A percentile compares a stretch with the other conserved stretches of the same genome.
phyloP scores from a whole-genome alignment of 2,113 vertebrate species.

The Scopus umbretta region DNA sequence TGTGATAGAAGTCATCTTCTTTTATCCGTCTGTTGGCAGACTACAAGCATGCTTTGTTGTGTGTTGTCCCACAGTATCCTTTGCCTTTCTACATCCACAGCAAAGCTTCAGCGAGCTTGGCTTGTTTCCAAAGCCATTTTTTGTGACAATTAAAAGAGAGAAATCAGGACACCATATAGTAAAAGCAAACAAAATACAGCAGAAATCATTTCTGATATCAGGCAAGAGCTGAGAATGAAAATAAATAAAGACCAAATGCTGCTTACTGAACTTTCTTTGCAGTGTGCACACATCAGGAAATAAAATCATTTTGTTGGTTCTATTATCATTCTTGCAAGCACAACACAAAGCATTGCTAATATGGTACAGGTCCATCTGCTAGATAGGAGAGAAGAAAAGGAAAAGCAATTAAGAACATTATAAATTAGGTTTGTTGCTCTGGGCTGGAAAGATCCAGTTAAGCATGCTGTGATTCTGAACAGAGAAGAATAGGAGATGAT shows the following conservation, averaged over 20 bases:
- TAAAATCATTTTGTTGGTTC: conserved; percentile 2
- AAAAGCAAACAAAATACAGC: neutral
- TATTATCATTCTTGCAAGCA: conserved; percentile 4
- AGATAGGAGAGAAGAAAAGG: conserved; percentile 18
- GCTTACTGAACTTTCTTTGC: neutral
- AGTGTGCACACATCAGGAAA: neutral
- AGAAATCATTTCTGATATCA: conserved; percentile 1
- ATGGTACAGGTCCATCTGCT: conserved; percentile 9
- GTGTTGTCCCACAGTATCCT: neutral
- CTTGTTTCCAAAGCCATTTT: neutral
- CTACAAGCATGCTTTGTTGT: neutral
- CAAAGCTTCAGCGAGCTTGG: neutral
- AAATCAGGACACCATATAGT: neutral
- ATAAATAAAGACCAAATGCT: neutral
- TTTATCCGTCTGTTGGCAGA: neutral
- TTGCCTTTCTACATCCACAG: neutral
- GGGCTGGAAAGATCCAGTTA: neutral
- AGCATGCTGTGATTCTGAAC: conserved; percentile 1
- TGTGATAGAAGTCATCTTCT: neutral
- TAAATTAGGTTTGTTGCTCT: conserved; percentile 33
- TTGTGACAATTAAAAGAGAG: neutral
- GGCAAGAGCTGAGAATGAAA: neutral
- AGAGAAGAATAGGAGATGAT: neutral
- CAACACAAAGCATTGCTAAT: neutral
- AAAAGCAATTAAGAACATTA: conserved; percentile 53